phyloP scores from a whole-genome alignment of 2,888 invertebrate species.

The Brassicogethes aeneus region DNA sequence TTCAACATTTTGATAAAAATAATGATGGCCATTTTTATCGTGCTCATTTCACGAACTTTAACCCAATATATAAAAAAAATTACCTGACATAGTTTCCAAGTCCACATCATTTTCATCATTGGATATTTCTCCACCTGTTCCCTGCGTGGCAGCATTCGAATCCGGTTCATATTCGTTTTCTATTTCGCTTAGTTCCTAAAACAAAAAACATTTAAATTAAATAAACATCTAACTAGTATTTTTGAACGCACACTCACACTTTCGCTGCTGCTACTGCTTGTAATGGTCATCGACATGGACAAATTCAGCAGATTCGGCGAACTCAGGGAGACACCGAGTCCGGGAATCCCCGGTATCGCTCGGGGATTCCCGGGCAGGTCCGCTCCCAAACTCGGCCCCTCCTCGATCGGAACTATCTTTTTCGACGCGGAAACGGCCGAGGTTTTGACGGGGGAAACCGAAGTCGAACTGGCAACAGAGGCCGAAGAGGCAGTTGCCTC shows the following conservation, averaged over 20 bases:
- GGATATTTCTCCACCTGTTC: slow-evolving; percentile 58
- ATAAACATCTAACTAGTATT: slow-evolving; percentile 1
- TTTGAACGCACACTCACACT: slow-evolving; percentile 23
- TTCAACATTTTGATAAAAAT: too few species aligned
- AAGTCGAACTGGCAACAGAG: too few species aligned
- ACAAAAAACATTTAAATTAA: slow-evolving; percentile 25
- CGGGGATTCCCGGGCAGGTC: slow-evolving; percentile 21
- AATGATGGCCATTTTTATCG: too few species aligned
- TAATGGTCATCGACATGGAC: slow-evolving; percentile 32
- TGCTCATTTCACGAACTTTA: too few species aligned
- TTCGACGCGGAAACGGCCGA: slow-evolving; percentile 20
- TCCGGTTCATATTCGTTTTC: slow-evolving; percentile 53
- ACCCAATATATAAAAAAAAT: too few species aligned
- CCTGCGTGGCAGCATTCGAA: slow-evolving; percentile 42
- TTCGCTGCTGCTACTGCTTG: slow-evolving; percentile 39
- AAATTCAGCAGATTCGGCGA: slow-evolving; percentile 39
- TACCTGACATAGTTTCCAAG: slow-evolving; percentile 76
- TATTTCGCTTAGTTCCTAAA: slow-evolving; percentile 51
- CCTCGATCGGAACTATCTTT: too few species aligned
- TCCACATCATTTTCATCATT: slow-evolving; percentile 83
- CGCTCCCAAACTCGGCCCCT: slow-evolving; percentile 16
- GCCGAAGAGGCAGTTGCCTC: too few species aligned
- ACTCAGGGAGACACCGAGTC: slow-evolving; percentile 36
- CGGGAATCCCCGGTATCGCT: slow-evolving; percentile 29
- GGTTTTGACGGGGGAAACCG: slow-evolving; percentile 26